Conservation (phyloP, 2,888 invertebrate species). For the Timandra comae region DNA sequence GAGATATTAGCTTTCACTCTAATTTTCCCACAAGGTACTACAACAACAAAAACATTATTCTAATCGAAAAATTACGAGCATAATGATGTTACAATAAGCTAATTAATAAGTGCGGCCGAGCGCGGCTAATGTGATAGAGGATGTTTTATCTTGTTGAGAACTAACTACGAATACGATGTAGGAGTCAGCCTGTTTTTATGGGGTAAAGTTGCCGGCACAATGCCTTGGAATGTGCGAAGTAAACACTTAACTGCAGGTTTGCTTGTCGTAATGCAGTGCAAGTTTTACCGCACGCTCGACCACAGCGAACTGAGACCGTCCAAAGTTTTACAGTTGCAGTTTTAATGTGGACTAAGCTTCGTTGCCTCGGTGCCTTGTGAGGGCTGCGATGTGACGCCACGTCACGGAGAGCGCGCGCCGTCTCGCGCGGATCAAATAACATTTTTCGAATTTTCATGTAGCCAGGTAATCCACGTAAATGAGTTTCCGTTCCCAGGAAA, state of each 20-base stretch:
- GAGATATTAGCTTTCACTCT: not conserved
- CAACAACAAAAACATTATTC: not conserved
- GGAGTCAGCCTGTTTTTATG: constrained; percentile 58
- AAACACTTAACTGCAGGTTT: constrained; percentile 72
- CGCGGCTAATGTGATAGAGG: constrained; percentile 24
- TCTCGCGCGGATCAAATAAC: constrained; percentile 14
- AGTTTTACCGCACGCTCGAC: constrained; percentile 56
- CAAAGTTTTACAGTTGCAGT: constrained; percentile 59
- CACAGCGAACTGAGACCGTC: constrained; percentile 41
- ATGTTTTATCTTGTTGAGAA: constrained; percentile 31
- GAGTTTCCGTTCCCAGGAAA: constrained; percentile 15
- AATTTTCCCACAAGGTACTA: not conserved
- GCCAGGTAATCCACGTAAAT: constrained; percentile 12
- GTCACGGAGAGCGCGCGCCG: constrained; percentile 2
- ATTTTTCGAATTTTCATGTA: constrained; percentile 10
- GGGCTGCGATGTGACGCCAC: constrained; percentile 12
- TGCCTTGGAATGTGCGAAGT: constrained; percentile 66
- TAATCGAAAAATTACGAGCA: not conserved
- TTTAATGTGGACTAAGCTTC: constrained; percentile 51
- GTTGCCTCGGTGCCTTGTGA: constrained; percentile 26
- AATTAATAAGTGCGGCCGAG: constrained; percentile 17
- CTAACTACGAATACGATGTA: constrained; percentile 20
- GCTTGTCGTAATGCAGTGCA: constrained; percentile 64
- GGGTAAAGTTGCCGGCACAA: constrained; percentile 46
- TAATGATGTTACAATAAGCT: constrained; percentile 3